Conservation (phyloP, 2,113 vertebrate species). For the Alces alces region DNA sequence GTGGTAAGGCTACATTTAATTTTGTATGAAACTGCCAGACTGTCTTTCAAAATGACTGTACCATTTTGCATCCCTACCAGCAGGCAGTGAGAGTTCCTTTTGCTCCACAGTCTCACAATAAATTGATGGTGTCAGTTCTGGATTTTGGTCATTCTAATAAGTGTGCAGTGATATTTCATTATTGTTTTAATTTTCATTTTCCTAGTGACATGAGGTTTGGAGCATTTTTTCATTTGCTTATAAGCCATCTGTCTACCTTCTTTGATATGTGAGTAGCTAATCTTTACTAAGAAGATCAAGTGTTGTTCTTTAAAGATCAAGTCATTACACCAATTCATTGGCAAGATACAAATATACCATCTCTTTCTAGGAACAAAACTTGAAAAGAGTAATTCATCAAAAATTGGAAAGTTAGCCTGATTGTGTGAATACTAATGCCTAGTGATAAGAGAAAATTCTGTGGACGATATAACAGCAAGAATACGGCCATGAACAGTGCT, state of each 20-base stretch:
- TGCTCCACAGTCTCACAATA: not conserved
- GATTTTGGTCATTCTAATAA: not conserved
- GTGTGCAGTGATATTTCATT: not conserved
- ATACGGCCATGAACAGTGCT: not conserved
- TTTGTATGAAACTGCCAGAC: not conserved
- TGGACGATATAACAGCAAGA: not conserved
- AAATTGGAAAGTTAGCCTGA: not conserved
- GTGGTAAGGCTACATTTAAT: not conserved
- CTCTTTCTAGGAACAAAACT: not conserved
- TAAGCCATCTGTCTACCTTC: not conserved
- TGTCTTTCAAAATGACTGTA: not conserved
- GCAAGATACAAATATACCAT: not conserved
- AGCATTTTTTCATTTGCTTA: not conserved
- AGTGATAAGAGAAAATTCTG: not conserved
- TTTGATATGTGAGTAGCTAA: not conserved
- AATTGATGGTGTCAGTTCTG: not conserved
- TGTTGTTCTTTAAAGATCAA: not conserved
- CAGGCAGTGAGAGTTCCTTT: not conserved
- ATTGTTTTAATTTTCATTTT: not conserved
- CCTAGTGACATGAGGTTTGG: not conserved
- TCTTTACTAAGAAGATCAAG: not conserved
- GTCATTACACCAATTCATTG: not conserved
- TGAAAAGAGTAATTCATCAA: not conserved
- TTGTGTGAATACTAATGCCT: not conserved
- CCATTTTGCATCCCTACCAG: not conserved